A percentile compares a stretch with the other conserved stretches of the same genome.
These are phyloP conservation scores for Nyleta sp. DNA, from an alignment of 2,888 invertebrate genomes.

Conservation along the genomic window DNA sequence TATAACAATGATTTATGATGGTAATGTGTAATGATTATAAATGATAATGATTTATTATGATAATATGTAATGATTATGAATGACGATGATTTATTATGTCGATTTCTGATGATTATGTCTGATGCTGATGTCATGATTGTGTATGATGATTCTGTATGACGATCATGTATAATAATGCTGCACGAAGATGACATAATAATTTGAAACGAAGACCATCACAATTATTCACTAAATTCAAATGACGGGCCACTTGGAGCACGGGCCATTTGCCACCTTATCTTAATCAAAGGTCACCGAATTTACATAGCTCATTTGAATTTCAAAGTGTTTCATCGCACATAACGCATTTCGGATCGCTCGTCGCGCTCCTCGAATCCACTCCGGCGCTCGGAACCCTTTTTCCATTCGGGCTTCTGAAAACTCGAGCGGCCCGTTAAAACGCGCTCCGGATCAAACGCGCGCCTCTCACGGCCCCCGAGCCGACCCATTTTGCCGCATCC, in stretches of 20 bases:
- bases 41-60: too few species aligned
- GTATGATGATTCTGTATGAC: too few species aligned
- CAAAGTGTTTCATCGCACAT: conserved; percentile 55
- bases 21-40: too few species aligned
- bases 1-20: too few species aligned
- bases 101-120: too few species aligned
- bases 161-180: too few species aligned
- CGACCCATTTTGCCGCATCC: conserved; percentile 50
- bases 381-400: conserved; percentile 32
- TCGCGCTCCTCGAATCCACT: conserved; percentile 44
- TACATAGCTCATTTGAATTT: conserved; percentile 56
- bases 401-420: conserved; percentile 50
- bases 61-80: too few species aligned
- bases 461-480: conserved; percentile 1
- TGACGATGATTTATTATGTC: too few species aligned
- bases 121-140: too few species aligned
- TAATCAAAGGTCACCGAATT: conserved; percentile 54
- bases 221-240: conserved; percentile 1
- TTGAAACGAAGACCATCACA: too few species aligned
- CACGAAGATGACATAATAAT: too few species aligned
- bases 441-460: conserved; percentile 51
- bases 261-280: conserved; percentile 32
- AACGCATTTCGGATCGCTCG: conserved; percentile 43
- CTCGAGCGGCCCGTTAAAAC: conserved; percentile 48
- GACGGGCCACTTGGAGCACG: neutral